Base-by-base conservation (phyloP, 2,888 invertebrate genomes). In the Mesochorus sp. region DNA sequence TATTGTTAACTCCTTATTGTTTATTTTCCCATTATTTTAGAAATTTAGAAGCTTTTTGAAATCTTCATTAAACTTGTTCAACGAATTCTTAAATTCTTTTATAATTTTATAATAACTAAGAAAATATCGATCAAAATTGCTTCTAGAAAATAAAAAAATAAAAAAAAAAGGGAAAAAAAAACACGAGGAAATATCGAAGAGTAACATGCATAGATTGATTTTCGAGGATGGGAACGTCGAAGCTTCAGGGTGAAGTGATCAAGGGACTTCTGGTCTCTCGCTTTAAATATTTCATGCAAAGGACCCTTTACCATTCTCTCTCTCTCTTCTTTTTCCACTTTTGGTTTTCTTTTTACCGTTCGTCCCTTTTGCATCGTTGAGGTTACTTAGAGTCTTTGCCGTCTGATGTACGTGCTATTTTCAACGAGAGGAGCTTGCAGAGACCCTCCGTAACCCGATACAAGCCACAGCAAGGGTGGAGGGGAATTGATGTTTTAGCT, bases 401-500 rank as follows among this genome's bases (percentile, higher is more conserved):
- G 78, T 74, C 76, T 81, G 39, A 47, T 71, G 80, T 80, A 81
- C 81, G 75, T 75, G 68, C 85, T 86, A 86, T 86, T 86, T 86
- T 85, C 84, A 86, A 84, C 86, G 80, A 75, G 75, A 73, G n/a
- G 68, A 67, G 79, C 79, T 83, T 37, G 59, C 59, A 66, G 74
- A 68, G 34, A 81, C 83, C 81, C 62, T 62, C 59, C 79, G 86
- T 85, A 86, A 85, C 83, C 83, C 82, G 86, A 86, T 86, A 85
- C 84, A 85, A 79, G 79, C 76, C 74, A 64, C 76, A 71, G 67
- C 76, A 66, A 80, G 68, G 10, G 73, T 51, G 66, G 72, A 66
- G 66, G 76, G 81, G 79, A 81, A 71, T 74, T 74, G 71, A 76
- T 71, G 75, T 79, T 79, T 80, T 28, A 76, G 67, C 76, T 66